Conservation (phyloP, 1,140 invertebrate genomes). For the Aplysia californica region DNA sequence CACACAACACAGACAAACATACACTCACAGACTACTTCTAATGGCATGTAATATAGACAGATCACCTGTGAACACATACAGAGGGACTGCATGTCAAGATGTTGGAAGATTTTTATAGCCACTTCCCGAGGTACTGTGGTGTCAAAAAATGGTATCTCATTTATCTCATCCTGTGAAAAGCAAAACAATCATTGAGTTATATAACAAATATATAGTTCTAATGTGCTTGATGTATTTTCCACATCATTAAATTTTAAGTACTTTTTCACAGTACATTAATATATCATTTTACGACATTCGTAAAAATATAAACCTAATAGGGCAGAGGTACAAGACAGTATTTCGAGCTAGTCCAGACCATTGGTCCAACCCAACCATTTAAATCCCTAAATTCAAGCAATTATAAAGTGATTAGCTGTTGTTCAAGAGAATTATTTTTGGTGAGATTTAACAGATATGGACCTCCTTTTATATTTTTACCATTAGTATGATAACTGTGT, state of each 20-base stretch:
- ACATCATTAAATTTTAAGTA: neutral
- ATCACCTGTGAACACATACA: constrained; percentile 64
- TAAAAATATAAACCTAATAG: neutral
- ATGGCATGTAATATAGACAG: too few species aligned
- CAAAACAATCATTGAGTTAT: constrained; percentile 20
- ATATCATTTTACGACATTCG: neutral
- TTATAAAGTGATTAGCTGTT: too few species aligned
- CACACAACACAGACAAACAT: too few species aligned
- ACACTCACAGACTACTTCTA: too few species aligned
- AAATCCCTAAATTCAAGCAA: too few species aligned
- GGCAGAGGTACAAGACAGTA: neutral
- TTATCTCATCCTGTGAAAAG: constrained; percentile 63
- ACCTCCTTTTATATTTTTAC: too few species aligned
- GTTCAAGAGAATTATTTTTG: too few species aligned
- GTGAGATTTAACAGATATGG: too few species aligned
- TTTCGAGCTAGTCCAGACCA: neutral
- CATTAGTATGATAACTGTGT: too few species aligned
- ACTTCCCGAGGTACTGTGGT: constrained; percentile 58
- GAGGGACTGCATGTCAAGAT: constrained; percentile 52
- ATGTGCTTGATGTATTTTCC: too few species aligned
- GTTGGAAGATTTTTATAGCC: constrained; percentile 62
- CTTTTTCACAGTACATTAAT: too few species aligned
- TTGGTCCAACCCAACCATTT: too few species aligned
- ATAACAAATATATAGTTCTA: neutral
- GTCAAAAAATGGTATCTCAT: constrained; percentile 66